A percentile compares a stretch with the other conserved stretches of the same genome.
Evolutionary conservation across 1,140 invertebrate species (phyloP).

Genomic region (Heliconius melpomene): DNA sequence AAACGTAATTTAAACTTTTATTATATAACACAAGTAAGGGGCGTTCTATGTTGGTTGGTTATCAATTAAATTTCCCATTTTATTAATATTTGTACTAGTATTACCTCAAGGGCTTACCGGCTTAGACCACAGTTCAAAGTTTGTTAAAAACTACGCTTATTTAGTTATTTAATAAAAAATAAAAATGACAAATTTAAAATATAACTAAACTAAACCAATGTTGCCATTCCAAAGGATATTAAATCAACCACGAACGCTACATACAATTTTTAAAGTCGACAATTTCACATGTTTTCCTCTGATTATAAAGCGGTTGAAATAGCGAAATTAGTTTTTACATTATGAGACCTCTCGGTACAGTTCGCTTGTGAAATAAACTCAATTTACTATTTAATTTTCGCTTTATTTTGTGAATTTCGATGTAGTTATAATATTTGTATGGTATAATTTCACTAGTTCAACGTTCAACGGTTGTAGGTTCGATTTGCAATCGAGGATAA

Average conservation of each 20-base stretch:
- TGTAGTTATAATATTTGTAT: not conserved
- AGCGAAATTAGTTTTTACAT: conserved; percentile 11
- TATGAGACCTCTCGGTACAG: not conserved
- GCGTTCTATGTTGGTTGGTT: no score
- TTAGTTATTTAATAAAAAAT: no score
- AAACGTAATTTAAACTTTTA: not conserved
- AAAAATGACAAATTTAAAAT: no score
- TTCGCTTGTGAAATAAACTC: not conserved
- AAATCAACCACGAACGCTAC: not conserved
- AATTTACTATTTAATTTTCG: not conserved
- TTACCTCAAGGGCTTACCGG: no score
- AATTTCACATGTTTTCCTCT: not conserved
- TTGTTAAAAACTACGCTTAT: no score
- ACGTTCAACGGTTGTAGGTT: no score
- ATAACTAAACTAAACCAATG: no score
- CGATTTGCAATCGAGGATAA: no score
- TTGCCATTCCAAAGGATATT: not conserved
- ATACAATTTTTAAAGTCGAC: conserved; percentile 4
- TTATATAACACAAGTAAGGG: not conserved
- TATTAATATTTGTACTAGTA: no score
- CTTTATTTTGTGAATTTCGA: not conserved
- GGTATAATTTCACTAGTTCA: no score
- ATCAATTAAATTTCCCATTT: no score
- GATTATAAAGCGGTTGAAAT: conserved; percentile 5
- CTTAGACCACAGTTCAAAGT: no score